phyloP scores from a whole-genome alignment of 2,113 vertebrate genomes.

The Pitta sordida region DNA sequence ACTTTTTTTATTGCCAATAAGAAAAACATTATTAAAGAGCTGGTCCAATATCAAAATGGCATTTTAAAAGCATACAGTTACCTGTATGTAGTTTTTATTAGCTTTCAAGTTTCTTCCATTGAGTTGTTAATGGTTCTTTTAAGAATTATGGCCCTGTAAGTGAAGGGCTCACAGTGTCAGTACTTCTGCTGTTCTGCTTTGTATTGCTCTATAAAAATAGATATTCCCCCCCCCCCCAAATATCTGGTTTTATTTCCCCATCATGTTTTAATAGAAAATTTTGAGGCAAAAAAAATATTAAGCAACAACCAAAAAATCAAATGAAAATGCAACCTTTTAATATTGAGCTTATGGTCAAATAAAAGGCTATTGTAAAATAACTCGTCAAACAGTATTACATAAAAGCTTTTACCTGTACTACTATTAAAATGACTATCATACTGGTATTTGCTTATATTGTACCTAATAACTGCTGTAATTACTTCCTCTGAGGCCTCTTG shows the following conservation, averaged over 20 bases:
- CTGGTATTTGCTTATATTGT: not conserved
- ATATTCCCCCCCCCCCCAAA: not conserved
- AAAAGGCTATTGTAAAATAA: constrained; percentile 22
- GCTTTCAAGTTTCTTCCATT: constrained; percentile 70
- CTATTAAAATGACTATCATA: constrained; percentile 15
- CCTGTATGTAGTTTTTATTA: constrained; percentile 60
- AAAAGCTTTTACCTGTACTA: constrained; percentile 50
- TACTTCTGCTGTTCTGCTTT: constrained; percentile 48
- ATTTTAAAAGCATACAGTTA: constrained; percentile 61
- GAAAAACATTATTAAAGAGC: constrained; percentile 64
- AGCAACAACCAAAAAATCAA: constrained; percentile 18
- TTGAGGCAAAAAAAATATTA: constrained; percentile 25
- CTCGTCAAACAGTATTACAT: not conserved
- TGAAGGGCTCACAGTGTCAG: constrained; percentile 36
- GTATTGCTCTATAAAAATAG: constrained; percentile 34
- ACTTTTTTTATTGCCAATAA: constrained; percentile 63
- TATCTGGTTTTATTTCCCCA: constrained; percentile 38
- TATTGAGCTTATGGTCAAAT: constrained; percentile 22
- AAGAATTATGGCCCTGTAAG: constrained; percentile 63
- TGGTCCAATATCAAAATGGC: constrained; percentile 64
- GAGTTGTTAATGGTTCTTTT: constrained; percentile 66
- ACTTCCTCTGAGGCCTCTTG: constrained; percentile 15
- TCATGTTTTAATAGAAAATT: constrained; percentile 45
- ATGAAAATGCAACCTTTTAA: constrained; percentile 7
- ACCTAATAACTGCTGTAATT: constrained; percentile 27